Evolutionary conservation across 2,888 invertebrate species (phyloP), one percentile per base, ranked within the genome.

Genomic region (Drosophila multiciliata): DNA sequence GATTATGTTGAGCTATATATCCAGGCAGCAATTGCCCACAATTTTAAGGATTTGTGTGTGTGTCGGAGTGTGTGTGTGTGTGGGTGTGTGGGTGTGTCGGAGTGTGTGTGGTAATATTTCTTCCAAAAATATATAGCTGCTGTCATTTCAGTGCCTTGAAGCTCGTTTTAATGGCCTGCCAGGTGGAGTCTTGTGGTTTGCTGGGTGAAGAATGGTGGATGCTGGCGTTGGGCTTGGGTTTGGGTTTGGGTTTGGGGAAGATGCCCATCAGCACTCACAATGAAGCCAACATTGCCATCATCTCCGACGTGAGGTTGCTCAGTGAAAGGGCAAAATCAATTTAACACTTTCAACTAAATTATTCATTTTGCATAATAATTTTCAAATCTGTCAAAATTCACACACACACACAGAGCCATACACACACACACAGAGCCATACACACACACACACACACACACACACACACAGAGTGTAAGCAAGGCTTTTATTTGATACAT

Each of bases 331-430:
- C 79, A 86, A 91, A 91, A 91, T 91, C 91, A 91, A 91, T 91
- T 91, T 91, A 91, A 91, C 86, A 91, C 91, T 91, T 90, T 91
- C 81, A 81, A 75, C 78, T 91, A 86, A 91, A 91, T 91, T 89
- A 90, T 91, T 91, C 87, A 91, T 91, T 91, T 87, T 84, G 89
- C 82, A 90, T 90, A 91, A 90, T 91, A 91, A 90, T 91, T 91
- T 90, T 86, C 81, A 89, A 90, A 91, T 90, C 90, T 91, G 89
- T 90, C 91, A 91, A 87, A 91, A 84, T 86, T 80, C 75, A 82
- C 72, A 75, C 76, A 58, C 73, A 75, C 55, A 65, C 74, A 73
- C 8, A 70, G 26, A 26, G 5, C 80, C 72, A 75, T 75, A 58
- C 73, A 75, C 53, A 65, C 74, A 73, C 9, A 70, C 75, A 55